phyloP scores from a whole-genome alignment of 2,888 invertebrate genomes.

The Drosophila eohydei region DNA sequence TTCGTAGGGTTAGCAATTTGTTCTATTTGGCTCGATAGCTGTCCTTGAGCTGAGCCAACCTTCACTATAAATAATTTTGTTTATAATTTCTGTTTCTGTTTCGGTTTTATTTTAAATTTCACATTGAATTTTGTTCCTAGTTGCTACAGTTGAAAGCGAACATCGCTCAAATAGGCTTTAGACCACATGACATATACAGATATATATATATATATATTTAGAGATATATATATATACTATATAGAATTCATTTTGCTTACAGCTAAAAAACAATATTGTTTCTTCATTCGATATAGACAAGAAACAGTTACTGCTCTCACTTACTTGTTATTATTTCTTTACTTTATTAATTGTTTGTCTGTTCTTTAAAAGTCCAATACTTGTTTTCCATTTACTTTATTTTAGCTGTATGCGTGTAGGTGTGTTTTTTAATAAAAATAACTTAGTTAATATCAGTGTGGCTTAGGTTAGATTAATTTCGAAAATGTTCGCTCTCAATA shows the following conservation, averaged over 20 bases:
- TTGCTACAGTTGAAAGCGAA: constrained; percentile 81
- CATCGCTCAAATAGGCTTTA: constrained; percentile 78
- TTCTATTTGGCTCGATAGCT: constrained; percentile 1
- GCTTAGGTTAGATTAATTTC: constrained; percentile 63
- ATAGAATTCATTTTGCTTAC: constrained; percentile 21
- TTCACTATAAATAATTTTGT: constrained; percentile 20
- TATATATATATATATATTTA: constrained; percentile 6
- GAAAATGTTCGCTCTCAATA: constrained; percentile 60
- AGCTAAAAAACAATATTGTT: constrained; percentile 43
- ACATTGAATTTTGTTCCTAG: constrained; percentile 66
- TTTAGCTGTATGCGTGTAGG: constrained; percentile 33
- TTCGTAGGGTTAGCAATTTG: neutral
- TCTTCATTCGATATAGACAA: constrained; percentile 39
- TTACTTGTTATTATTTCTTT: constrained; percentile 9
- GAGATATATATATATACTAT: constrained; percentile 30
- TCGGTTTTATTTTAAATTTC: constrained; percentile 34
- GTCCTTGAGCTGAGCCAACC: constrained; percentile 39
- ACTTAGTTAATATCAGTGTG: constrained; percentile 78
- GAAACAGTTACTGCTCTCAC: constrained; percentile 61
- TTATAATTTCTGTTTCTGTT: constrained; percentile 20
- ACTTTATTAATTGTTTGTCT: constrained; percentile 44
- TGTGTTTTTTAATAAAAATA: constrained; percentile 63
- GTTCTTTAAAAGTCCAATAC: constrained; percentile 74
- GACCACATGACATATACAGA: constrained; percentile 60
- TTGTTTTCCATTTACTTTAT: constrained; percentile 12